Evolutionary conservation across 2,113 vertebrate genomes (phyloP).

Genomic region (Propithecus coquereli): DNA sequence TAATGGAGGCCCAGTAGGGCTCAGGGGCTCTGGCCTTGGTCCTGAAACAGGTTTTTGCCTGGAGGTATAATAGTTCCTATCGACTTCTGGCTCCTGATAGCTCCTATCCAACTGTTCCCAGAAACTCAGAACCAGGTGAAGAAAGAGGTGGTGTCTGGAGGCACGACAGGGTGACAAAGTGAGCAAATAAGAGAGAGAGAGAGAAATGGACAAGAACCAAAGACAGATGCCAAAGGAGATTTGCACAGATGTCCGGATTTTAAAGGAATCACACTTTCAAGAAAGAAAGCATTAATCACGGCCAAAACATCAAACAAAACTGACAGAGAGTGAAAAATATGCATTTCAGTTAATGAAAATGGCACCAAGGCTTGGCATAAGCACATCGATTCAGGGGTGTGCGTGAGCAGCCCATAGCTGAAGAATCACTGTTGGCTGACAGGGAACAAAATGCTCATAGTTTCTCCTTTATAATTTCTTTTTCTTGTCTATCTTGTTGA

Average conservation of each 20-base stretch:
- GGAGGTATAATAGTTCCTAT: neutral
- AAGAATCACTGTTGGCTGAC: neutral
- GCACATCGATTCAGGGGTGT: too few relatives aligned
- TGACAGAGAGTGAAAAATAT: neutral
- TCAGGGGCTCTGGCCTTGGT: neutral
- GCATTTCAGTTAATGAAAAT: neutral
- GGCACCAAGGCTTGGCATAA: neutral
- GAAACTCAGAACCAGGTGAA: neutral
- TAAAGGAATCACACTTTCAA: neutral
- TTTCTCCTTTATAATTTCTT: neutral
- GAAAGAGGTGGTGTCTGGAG: neutral
- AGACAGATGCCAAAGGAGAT: neutral
- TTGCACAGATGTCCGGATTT: neutral
- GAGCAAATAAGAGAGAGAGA: too few relatives aligned
- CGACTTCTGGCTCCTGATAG: neutral
- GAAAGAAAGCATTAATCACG: neutral
- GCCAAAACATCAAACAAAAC: neutral
- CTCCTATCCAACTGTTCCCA: neutral
- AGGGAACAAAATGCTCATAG: neutral
- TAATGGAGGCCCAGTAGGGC: accelerated
- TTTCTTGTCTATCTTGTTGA: neutral
- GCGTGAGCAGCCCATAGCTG: too few relatives aligned
- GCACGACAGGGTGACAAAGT: neutral
- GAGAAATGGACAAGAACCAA: neutral
- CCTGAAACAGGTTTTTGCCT: neutral